Base-by-base conservation (phyloP, 2,797 vertebrate genomes). In the Oreonectes daqikongensis region DNA sequence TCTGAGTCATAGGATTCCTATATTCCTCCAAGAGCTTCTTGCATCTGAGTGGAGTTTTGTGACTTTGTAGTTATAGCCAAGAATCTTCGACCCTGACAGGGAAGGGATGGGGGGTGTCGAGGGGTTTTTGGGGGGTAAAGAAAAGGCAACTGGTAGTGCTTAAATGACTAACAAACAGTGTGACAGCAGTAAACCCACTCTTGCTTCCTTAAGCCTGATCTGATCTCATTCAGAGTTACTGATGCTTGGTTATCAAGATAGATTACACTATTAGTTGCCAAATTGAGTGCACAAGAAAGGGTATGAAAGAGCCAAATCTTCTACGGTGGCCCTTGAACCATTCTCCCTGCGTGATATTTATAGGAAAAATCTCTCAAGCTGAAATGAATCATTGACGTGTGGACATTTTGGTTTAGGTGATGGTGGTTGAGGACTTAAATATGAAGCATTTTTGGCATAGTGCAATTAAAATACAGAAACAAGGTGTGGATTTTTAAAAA, bases 1-100 rank as follows among this genome's bases (percentile, higher is more conserved):
- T 90, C 86, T 94, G 93, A 94, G 87, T 94, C 93, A 94, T 88
- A 90, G 88, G 93, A 94, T 93, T 94, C 92, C 88, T 93, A 88
- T 91, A 90, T 93, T 91, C 91, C 92, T 89, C 67, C 20, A 86
- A 90, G 92, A 92, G 91, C 92, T 91, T 91, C 91, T 82, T 90
- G 84, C 83, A 85, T 93, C 90, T 90, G 83, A 87, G 86, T 92
- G 88, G 92, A 92, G 89, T 93, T 89, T 91, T 83, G 82, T 67
- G 77, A 91, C 92, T 94, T 93, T 94, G 92, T 94, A 92, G 88
- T 91, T 91, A 85, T 85, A 85, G 84, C 85, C 86, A 82, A 82
- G 83, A 78, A 50, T 80, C 82, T 78, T 81, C 78, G 81, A n/a
- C 79, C 80, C 80, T 80, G 68, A 76, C 73, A 53, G 35, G 60